Evolutionary conservation across 2,797 vertebrate genomes (phyloP).

Genomic region (Botia kubotai): DNA sequence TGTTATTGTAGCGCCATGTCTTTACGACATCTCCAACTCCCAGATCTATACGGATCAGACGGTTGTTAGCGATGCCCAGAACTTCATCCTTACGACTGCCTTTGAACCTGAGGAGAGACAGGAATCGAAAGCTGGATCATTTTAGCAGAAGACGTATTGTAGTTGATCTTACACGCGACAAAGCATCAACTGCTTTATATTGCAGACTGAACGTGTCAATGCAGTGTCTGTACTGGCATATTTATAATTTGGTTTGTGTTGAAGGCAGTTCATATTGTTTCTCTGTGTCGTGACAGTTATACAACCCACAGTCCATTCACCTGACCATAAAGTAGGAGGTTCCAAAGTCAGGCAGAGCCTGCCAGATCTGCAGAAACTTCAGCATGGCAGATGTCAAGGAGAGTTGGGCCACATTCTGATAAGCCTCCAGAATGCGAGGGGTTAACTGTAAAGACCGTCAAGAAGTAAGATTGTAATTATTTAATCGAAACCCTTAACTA

Average conservation of each 20-base stretch:
- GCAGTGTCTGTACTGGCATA: background rate
- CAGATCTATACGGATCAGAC: constrained; percentile 90
- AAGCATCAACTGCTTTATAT: too few species aligned
- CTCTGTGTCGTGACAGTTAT: background rate
- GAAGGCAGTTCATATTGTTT: background rate
- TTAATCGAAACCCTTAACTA: background rate
- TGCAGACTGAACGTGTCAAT: background rate
- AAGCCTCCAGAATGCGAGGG: constrained; percentile 90
- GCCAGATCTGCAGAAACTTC: constrained; percentile 92
- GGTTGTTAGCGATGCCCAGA: constrained; percentile 88
- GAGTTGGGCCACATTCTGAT: constrained; percentile 90
- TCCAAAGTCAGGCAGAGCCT: constrained; percentile 89
- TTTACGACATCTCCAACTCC: constrained; percentile 88
- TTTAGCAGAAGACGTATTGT: background rate
- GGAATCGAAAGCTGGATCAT: background rate
- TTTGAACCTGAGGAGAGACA: constrained; percentile 81
- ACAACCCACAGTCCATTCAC: constrained; percentile 67
- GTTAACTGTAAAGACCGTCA: constrained; percentile 77
- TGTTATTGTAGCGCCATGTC: constrained; percentile 94
- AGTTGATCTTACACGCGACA: too few species aligned
- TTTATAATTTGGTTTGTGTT: background rate
- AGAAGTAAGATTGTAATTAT: background rate
- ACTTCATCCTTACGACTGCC: constrained; percentile 90
- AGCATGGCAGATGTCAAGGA: constrained; percentile 82
- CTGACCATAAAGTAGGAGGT: constrained; percentile 88